phyloP scores from a whole-genome alignment of 2,797 vertebrate genomes.

The Syngnathus acus region DNA sequence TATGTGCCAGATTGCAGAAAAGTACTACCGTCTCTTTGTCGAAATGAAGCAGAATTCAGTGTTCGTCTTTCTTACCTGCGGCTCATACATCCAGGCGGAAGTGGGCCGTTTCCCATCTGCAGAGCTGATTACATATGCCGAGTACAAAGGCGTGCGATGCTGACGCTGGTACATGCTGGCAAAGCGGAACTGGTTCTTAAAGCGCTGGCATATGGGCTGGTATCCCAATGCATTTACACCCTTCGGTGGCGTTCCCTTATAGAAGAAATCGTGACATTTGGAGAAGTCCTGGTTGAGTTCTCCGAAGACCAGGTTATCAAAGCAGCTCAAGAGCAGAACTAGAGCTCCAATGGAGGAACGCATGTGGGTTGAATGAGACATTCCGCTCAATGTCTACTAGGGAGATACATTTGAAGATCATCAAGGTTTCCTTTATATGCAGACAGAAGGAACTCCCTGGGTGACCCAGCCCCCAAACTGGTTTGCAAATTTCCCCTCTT shows the following conservation, averaged over 20 bases:
- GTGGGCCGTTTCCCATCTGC: constrained; percentile 44
- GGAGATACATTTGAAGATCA: neutral
- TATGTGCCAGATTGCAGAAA: too few species aligned
- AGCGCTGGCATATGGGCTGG: constrained; percentile 59
- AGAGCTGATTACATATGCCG: constrained; percentile 45
- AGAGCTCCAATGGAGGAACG: constrained; percentile 8
- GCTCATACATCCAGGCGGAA: constrained; percentile 53
- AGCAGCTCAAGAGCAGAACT: constrained; percentile 30
- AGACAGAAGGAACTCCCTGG: constrained; percentile 1
- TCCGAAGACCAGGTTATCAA: constrained; percentile 23
- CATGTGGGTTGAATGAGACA: constrained; percentile 21
- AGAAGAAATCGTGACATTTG: constrained; percentile 54
- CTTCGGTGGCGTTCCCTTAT: constrained; percentile 32
- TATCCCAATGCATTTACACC: constrained; percentile 20
- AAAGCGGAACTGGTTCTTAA: constrained; percentile 55
- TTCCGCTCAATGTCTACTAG: constrained; percentile 11
- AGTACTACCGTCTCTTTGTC: too few species aligned
- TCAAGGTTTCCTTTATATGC: constrained; percentile 23
- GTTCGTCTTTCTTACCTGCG: constrained; percentile 46
- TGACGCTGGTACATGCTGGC: constrained; percentile 50
- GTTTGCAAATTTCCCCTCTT: constrained; percentile 5
- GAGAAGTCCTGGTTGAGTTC: constrained; percentile 46
- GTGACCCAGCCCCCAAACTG: constrained; percentile 3
- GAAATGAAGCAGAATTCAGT: neutral
- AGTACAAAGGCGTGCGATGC: constrained; percentile 44